Base-by-base conservation (phyloP, 2,888 invertebrate species). In the Clitarchus hookeri region DNA sequence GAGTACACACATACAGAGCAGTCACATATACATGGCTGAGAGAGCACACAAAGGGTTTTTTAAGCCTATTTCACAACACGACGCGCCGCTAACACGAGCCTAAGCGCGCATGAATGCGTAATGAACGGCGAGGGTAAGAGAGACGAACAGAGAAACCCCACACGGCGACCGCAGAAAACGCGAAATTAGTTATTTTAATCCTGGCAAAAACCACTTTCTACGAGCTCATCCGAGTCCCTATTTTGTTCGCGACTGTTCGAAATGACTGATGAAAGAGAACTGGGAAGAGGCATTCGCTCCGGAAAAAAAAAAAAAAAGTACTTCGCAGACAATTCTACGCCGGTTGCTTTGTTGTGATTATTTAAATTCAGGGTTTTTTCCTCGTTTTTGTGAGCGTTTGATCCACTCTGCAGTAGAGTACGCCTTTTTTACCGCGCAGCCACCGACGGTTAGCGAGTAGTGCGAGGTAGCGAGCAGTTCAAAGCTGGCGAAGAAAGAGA, bases 31-130 rank as follows among this genome's bases (percentile, higher is more conserved):
- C 82, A 36, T 9, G 82, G 82, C 82, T 79, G n/a, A 13, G 25
- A 79, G 36, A 36, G 82, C 27, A 36, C 19, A 11, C 27, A 26
- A 86, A 84, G 84, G 80, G 54, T 53, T 25, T 82, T 53, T 53
- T 84, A 86, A 86, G 86, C 86, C 86, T 86, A 86, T 86, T 86
- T 86, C 82, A 79, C 86, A 86, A 84, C 82, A 84, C 84, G 54
- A 54, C 86, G 86, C 84, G 83, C 53, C 25, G 13, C 44, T 8
- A 48, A 26, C 27, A 19, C 82, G 23, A 36, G 36, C 36, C 82
- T n/a, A 19, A n/a, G 65, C 65, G 65, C 65, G 65, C 65, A 65
- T 23, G 65, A 65, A 65, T 65, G 65, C 65, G 65, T 65, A 65
- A 65, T 65, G 65, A 65, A 65, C 23, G 23, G 65, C 23, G 65